These are phyloP conservation scores for Drosophila sordidapex DNA, from an alignment of 2,888 invertebrate species.

Conservation along the genomic window DNA sequence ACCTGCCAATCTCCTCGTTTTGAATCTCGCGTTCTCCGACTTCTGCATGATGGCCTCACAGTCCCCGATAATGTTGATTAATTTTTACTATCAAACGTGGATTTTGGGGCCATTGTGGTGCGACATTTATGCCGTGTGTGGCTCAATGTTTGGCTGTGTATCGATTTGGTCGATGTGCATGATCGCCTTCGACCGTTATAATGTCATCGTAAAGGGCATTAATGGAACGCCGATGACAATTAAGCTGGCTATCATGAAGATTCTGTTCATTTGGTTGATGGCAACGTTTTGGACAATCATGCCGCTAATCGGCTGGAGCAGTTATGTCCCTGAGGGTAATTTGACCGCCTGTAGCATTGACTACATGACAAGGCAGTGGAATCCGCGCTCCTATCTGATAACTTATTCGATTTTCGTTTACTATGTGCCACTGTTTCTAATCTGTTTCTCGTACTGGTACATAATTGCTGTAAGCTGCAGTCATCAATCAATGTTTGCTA, in stretches of 20 bases:
- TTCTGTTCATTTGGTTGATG: conserved; percentile 92
- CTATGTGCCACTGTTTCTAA: conserved; percentile 90
- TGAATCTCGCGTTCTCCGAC: conserved; percentile 94
- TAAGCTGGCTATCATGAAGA: conserved; percentile 91
- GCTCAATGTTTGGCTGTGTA: conserved; percentile 94
- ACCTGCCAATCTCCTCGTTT: conserved; percentile 95
- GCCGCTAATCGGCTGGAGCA: conserved; percentile 94
- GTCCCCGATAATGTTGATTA: conserved; percentile 85
- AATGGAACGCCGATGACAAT: conserved; percentile 93
- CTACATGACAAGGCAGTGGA: conserved; percentile 90
- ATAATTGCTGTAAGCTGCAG: conserved; percentile 88
- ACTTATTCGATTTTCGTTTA: conserved; percentile 92
- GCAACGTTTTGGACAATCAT: conserved; percentile 92
- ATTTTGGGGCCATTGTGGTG: conserved; percentile 89
- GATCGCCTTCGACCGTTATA: conserved; percentile 96
- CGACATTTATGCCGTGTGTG: conserved; percentile 93
- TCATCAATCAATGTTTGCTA: conserved; percentile 10
- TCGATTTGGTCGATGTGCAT: conserved; percentile 97
- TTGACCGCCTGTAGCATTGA: conserved; percentile 98
- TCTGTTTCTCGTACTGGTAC: conserved; percentile 94
- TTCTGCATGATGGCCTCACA: conserved; percentile 93
- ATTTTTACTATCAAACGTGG: conserved; percentile 84
- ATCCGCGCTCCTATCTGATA: conserved; percentile 92
- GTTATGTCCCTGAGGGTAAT: conserved; percentile 97
- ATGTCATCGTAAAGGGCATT: conserved; percentile 96